Conservation (phyloP, 1,140 invertebrate species). For the Papilio glaucus region DNA sequence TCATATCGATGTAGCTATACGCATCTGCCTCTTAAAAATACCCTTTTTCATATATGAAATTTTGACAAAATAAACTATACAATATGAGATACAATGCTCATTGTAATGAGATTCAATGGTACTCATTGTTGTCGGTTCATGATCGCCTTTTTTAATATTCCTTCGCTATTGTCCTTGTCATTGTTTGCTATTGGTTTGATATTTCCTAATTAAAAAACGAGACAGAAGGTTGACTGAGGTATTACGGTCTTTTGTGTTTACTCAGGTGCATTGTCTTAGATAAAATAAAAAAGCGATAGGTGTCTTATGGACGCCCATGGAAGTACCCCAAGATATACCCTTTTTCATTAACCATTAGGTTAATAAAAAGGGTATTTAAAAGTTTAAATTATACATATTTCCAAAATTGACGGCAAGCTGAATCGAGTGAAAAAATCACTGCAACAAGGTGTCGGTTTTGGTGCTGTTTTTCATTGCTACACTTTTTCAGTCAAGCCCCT, state of each 20-base stretch:
- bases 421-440: no score
- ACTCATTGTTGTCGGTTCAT: not conserved
- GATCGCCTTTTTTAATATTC: conserved; percentile 3
- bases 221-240: conserved; percentile 1
- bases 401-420: no score
- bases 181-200: conserved; percentile 15
- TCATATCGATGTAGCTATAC: not conserved
- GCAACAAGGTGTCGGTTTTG: no score
- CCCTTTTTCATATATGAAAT: not conserved
- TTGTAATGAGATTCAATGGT: conserved; percentile 10
- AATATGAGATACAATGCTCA: not conserved
- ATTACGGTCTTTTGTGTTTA: not conserved
- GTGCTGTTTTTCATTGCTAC: no score
- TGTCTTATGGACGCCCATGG: no score
- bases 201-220: conserved; percentile 21
- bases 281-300: not conserved
- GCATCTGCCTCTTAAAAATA: not conserved
- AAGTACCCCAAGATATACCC: no score
- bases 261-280: not conserved
- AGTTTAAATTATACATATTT: no score
- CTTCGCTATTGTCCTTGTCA: not conserved
- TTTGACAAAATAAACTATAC: not conserved
- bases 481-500: no score
- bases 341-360: no score
- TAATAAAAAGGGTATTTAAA: no score